phyloP scores from a whole-genome alignment of 2,888 invertebrate species.

The Nomada lathburiana region DNA sequence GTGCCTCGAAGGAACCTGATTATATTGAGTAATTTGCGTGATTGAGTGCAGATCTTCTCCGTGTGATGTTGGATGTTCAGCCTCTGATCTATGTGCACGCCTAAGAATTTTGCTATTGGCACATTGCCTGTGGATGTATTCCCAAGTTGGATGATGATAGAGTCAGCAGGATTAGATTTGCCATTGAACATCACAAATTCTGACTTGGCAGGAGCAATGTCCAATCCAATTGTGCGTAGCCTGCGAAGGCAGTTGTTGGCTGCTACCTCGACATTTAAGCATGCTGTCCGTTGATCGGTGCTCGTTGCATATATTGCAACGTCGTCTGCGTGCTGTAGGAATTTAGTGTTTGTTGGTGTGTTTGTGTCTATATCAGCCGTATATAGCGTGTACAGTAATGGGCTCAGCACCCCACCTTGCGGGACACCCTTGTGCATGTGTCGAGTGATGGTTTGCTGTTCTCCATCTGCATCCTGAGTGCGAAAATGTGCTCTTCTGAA shows the following conservation, averaged over 20 bases:
- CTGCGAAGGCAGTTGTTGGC: background rate
- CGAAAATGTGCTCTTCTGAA: background rate
- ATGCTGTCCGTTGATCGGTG: background rate
- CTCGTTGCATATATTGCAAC: background rate
- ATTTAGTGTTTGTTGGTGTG: background rate
- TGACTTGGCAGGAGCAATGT: background rate
- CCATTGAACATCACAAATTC: background rate
- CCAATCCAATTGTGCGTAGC: background rate
- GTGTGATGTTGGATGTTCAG: background rate
- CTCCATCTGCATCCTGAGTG: background rate
- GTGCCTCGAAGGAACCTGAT: background rate
- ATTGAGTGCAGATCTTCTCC: background rate
- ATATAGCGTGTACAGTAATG: background rate
- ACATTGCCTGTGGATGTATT: background rate
- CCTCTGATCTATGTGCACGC: background rate
- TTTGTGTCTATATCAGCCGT: slow-evolving; percentile 3
- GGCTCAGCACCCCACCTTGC: slow-evolving; percentile 22
- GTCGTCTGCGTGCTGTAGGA: background rate
- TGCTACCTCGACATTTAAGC: background rate
- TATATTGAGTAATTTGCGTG: background rate
- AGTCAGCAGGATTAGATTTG: background rate
- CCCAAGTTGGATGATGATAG: too few relatives aligned
- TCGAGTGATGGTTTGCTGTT: background rate
- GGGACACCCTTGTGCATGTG: background rate
- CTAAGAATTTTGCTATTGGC: slow-evolving; percentile 5